Base-by-base conservation (phyloP, 2,888 invertebrate species). In the Aphidoletes aphidimyza region DNA sequence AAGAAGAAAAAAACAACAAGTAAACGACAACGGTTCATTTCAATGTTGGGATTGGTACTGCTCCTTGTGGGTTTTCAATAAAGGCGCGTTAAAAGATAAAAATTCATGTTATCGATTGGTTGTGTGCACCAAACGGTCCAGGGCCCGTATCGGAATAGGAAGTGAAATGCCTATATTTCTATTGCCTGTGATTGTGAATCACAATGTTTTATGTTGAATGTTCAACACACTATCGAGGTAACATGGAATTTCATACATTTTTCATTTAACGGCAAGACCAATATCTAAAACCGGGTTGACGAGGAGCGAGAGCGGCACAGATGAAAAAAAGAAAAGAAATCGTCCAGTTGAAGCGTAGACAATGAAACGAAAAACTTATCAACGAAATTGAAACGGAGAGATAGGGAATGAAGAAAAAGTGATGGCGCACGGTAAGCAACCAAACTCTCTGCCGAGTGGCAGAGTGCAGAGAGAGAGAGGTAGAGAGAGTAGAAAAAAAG, bases 321-420 rank as follows among this genome's bases (percentile, higher is more conserved):
- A n/a, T n/a, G 22, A 37, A 30, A 11, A 30, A 5, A 39, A 81
- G n/a, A 37, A 37, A 81, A 81, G 37, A 81, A 81, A n/a, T 37
- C 37, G 81, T 37, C 81, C 81, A 81, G 37, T 69, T 69, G 69
- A 69, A 69, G 17, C 69, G 11, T 81, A 81, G 81, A 37, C 81
- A 81, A 81, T 37, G 81, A 81, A 37, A 81, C 26, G 69, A 81
- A 81, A 81, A 81, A 81, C 81, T 81, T 81, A 81, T 81, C 81
- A 81, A 36, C 37, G 81, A 22, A 81, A 81, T 81, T n/a, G 81
- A 36, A 81, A 81, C n/a, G 37, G n/a, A 69, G 14, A 34, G 69
- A 69, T 69, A 54, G 54, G 19, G 54, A 54, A 47, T 3, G 54
- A 54, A 54, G 54, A 54, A 54, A 54, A 54, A 54, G 54, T 22